These are phyloP conservation scores for Craterocephalus amniculus DNA, from an alignment of 2,797 vertebrate species.

Conservation along the genomic window DNA sequence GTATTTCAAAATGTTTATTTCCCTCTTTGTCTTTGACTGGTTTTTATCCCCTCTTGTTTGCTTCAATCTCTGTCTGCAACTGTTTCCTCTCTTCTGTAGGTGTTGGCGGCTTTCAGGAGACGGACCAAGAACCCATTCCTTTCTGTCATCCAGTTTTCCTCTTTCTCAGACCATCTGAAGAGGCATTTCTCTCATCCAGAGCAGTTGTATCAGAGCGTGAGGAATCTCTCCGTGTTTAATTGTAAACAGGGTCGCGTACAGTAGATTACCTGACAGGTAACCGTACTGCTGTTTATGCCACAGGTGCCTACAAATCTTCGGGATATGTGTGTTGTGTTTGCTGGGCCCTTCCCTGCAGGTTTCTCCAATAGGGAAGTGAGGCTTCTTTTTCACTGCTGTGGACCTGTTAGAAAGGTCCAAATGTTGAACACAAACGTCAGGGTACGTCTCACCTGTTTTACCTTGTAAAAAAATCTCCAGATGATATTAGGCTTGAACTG, in stretches of 20 bases:
- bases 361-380: conserved; percentile 79
- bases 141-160: conserved; percentile 84
- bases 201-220: conserved; percentile 48
- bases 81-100: conserved; percentile 58
- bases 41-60: neutral
- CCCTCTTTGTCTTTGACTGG: neutral
- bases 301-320: conserved; percentile 81
- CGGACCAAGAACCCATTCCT: conserved; percentile 77
- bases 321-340: conserved; percentile 89
- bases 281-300: conserved; percentile 13
- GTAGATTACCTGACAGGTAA: neutral
- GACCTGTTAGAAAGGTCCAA: conserved; percentile 79
- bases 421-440: conserved; percentile 79
- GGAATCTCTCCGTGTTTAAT: neutral
- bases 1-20: neutral
- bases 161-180: conserved; percentile 53
- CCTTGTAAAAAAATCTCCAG: neutral
- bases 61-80: neutral
- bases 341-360: conserved; percentile 84
- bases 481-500: neutral
- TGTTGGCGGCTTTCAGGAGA: conserved; percentile 81
- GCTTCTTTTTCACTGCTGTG: conserved; percentile 84
- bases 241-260: neutral
- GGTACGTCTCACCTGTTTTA: conserved; percentile 67
- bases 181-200: conserved; percentile 14